A percentile compares a stretch with the other conserved stretches of the same genome.
Conservation (phyloP, 2,797 vertebrate genomes). For the Steatocranus sp. region DNA sequence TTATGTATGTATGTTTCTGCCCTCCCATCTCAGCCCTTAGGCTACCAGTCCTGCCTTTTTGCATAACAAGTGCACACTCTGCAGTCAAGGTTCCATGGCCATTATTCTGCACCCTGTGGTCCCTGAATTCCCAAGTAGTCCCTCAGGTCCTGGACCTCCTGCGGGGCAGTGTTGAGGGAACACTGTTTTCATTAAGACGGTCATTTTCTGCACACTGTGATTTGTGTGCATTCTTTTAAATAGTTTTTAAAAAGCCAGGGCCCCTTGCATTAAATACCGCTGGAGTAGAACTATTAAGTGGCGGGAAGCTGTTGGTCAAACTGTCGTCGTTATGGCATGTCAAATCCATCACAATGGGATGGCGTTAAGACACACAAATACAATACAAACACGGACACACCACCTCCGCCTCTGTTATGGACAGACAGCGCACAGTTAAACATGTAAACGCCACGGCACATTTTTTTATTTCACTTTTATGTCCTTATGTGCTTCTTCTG, state of each 20-base stretch:
- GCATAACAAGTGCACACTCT: constrained; percentile 66
- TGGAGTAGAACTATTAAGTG: constrained; percentile 68
- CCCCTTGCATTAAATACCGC: constrained; percentile 68
- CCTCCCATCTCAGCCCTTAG: constrained; percentile 49
- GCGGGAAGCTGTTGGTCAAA: constrained; percentile 54
- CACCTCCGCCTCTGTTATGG: constrained; percentile 25
- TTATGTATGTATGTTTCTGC: constrained; percentile 57
- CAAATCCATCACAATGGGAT: constrained; percentile 63
- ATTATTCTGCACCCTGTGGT: constrained; percentile 71
- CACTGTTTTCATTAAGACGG: constrained; percentile 72
- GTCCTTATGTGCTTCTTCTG: constrained; percentile 19
- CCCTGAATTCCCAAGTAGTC: constrained; percentile 59
- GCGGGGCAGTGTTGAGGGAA: constrained; percentile 46
- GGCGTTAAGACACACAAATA: constrained; percentile 23
- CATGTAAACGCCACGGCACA: constrained; percentile 20
- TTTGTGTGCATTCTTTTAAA: constrained; percentile 66
- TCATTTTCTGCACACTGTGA: constrained; percentile 74
- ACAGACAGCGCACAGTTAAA: constrained; percentile 31
- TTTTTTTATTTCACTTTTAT: not conserved
- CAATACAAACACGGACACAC: constrained; percentile 2
- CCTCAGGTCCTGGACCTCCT: constrained; percentile 49
- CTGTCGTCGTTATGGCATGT: constrained; percentile 62
- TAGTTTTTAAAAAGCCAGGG: constrained; percentile 63
- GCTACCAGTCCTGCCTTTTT: constrained; percentile 61
- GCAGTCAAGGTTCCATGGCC: constrained; percentile 56